phyloP scores from a whole-genome alignment of 2,888 invertebrate genomes.

The Nyleta sp. region DNA sequence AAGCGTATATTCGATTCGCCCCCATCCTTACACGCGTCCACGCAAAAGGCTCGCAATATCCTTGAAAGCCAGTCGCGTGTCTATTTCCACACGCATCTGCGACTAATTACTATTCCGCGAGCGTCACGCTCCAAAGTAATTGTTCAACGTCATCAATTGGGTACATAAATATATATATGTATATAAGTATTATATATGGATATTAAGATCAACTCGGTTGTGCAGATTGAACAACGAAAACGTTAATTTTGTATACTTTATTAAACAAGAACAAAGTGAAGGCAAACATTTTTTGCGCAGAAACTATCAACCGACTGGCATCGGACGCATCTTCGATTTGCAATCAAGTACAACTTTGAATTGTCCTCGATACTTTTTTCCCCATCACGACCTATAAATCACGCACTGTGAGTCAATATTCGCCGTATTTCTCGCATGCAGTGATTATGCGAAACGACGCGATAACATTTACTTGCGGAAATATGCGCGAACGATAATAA shows the following conservation, averaged over 20 bases:
- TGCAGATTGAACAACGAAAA: too few relatives aligned
- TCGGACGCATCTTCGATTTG: neutral
- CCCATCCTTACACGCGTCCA: constrained; percentile 29
- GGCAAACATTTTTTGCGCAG: too few relatives aligned
- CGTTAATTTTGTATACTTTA: too few relatives aligned
- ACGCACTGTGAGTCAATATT: constrained; percentile 27
- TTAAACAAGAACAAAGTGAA: too few relatives aligned
- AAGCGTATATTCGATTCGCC: constrained; percentile 46
- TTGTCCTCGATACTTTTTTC: neutral
- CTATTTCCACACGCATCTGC: constrained; percentile 48
- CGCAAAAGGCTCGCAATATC: constrained; percentile 56
- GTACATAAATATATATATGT: too few relatives aligned
- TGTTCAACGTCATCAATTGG: constrained; percentile 35
- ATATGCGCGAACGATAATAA: constrained; percentile 16
- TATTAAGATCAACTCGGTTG: too few relatives aligned
- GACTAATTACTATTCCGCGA: constrained; percentile 46
- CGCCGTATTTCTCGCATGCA: constrained; percentile 4
- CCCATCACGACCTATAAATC: constrained; percentile 14
- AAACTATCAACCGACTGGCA: neutral
- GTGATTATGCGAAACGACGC: constrained; percentile 17
- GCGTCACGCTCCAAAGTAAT: constrained; percentile 24
- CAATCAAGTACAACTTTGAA: neutral
- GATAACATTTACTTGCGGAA: constrained; percentile 40
- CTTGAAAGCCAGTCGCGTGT: constrained; percentile 54
- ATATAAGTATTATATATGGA: too few relatives aligned